Base-by-base conservation (phyloP, 2,797 vertebrate genomes). In the Lates japonicus region DNA sequence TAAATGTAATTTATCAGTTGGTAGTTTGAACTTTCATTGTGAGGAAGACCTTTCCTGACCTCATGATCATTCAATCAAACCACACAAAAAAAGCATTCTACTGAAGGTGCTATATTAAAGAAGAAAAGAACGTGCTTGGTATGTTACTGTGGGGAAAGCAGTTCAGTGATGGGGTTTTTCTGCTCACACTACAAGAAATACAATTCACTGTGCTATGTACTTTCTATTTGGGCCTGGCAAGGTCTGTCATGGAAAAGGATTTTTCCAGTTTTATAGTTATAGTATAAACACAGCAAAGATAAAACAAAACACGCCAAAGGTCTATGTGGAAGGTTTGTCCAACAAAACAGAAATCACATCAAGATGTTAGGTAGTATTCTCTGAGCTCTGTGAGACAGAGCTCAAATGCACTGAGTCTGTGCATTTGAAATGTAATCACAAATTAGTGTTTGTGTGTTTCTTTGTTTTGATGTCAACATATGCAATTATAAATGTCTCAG, bases 1-100 rank as follows among this genome's bases (percentile, higher is more conserved):
- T 90, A 87, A 92, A 92, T 90, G 88, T 92, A 93, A 93, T 94
- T 93, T 93, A 90, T 94, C 88, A 87, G 76, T 61, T 82, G 75
- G 79, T 80, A 75, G 85, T 76, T 86, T 92, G 90, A 92, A 93
- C 93, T 83, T 82, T 79, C 70, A 85, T 88, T 91, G 92, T 91
- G 82, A 78, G 58, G 65, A 31, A 83, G 91, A 91, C 88, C 83
- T n/a, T 89, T 72, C 35, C 77, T 87, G 89, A 83, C 88, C n/a
- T n/a, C 87, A 77, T 82, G 88, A 90, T 91, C 90, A 86, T 86
- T 91, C 86, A 91, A 92, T 94, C 91, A 90, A 88, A 89, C 57
- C 82, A 49, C 64, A 73, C 70, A 71, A 71, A 84, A 86, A 78
- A 85, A 46, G 70, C 51, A 58, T 86, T 81, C 61, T 52, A 65